Percentiles rank a stretch among this genome's conserved stretches.
These are phyloP conservation scores for Catamblyrhynchus diadema DNA, from an alignment of 2,797 vertebrate genomes.

Conservation along the genomic window DNA sequence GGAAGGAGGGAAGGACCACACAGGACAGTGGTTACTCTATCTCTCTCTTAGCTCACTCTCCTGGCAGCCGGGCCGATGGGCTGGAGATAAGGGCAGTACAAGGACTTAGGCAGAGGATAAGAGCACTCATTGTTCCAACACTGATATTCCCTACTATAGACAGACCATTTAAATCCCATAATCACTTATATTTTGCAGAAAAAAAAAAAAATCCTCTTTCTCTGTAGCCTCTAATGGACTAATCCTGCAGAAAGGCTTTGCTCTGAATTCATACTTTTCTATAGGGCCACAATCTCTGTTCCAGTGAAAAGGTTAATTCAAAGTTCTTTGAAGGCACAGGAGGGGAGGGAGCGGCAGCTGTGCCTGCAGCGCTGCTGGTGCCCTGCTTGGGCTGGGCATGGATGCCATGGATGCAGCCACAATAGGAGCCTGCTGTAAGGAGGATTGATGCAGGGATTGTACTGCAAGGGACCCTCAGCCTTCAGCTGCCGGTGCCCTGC, in stretches of 20 bases:
- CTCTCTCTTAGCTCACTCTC: not conserved
- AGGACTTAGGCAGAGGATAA: slow-evolving; percentile 10
- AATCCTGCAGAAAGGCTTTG: slow-evolving; percentile 50
- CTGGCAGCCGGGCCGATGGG: slow-evolving; percentile 7
- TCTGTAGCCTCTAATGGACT: slow-evolving; percentile 14
- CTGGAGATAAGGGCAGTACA: slow-evolving; percentile 12
- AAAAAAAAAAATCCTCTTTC: not conserved
- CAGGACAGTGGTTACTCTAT: not conserved
- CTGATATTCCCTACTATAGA: not conserved
- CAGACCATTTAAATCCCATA: slow-evolving; percentile 5
- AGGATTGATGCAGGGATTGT: slow-evolving; percentile 34
- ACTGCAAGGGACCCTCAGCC: not conserved
- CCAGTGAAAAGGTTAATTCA: slow-evolving; percentile 46
- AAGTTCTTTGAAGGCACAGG: not conserved
- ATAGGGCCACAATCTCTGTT: slow-evolving; percentile 17
- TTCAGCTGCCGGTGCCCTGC: not conserved
- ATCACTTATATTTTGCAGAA: slow-evolving; percentile 42
- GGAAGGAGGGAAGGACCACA: not conserved
- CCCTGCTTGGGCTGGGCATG: not conserved
- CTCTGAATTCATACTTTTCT: slow-evolving; percentile 54
- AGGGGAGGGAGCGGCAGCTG: slow-evolving; percentile 33
- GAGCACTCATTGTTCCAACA: not conserved
- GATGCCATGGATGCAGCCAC: not conserved
- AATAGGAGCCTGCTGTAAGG: not conserved
- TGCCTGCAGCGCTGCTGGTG: not conserved